Conservation (phyloP, 2,888 invertebrate genomes). For the Rugalucina vietnamica region DNA sequence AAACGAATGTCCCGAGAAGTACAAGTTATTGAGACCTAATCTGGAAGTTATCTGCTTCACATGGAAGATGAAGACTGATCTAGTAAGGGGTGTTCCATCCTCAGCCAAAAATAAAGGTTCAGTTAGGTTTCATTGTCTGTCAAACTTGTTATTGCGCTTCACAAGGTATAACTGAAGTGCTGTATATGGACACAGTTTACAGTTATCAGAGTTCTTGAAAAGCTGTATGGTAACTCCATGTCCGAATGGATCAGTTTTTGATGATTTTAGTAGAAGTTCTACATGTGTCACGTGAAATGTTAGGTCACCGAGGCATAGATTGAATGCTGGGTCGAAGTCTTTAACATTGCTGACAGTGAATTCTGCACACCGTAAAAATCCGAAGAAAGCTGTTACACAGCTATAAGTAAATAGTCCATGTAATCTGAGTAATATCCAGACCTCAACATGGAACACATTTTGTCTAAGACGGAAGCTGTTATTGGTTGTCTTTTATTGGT, state of each 20-base stretch:
- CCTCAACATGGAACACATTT: neutral
- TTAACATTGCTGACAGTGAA: neutral
- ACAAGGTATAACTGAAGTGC: neutral
- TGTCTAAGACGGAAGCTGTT: neutral
- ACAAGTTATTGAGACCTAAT: neutral
- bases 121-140: too few species aligned
- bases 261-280: neutral
- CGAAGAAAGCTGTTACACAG: slow-evolving; percentile 1
- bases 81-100: too few species aligned
- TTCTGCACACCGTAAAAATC: neutral
- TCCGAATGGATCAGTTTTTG: neutral
- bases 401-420: neutral
- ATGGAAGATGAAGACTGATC: neutral
- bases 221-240: neutral
- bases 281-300: neutral
- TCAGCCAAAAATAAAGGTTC: too few species aligned
- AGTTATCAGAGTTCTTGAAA: neutral
- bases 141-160: neutral
- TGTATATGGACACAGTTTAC: neutral
- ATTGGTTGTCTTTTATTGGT: neutral
- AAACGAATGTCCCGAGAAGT: neutral
- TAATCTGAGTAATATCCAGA: neutral
- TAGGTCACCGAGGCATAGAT: neutral
- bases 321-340: neutral
- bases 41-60: neutral